These are phyloP conservation scores for Ichneumoninae sp. DNA, from an alignment of 2,888 invertebrate genomes.

Conservation along the genomic window DNA sequence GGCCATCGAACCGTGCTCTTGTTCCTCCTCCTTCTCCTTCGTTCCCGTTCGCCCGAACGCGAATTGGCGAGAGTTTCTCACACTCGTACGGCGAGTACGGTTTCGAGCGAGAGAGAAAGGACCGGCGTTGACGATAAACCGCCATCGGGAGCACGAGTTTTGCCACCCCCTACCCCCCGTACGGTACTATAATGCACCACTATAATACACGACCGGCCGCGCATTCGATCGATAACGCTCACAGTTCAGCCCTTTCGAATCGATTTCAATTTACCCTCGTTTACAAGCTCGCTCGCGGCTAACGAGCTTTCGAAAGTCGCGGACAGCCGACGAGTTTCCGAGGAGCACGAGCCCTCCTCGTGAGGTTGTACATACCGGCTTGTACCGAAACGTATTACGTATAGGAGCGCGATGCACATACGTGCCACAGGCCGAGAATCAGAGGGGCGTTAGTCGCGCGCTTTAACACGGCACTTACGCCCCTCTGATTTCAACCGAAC, in stretches of 20 bases:
- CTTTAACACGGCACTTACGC: background rate
- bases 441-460: background rate
- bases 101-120: background rate
- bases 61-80: background rate
- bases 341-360: slow-evolving; percentile 63
- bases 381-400: slow-evolving; percentile 26
- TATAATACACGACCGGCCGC: slow-evolving; percentile 36
- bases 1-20: background rate
- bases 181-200: slow-evolving; percentile 34
- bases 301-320: slow-evolving; percentile 84
- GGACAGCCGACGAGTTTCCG: slow-evolving; percentile 83
- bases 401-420: slow-evolving; percentile 1
- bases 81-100: background rate
- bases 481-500: background rate
- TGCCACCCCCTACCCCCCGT: background rate
- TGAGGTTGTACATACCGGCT: slow-evolving; percentile 46
- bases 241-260: slow-evolving; percentile 73
- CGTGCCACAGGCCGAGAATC: background rate
- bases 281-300: slow-evolving; percentile 81
- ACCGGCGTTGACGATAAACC: slow-evolving; percentile 6
- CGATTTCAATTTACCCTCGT: slow-evolving; percentile 84
- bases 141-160: background rate
- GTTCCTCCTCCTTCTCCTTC: background rate
- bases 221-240: slow-evolving; percentile 66
- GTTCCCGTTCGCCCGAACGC: background rate